Base-by-base conservation (phyloP, 2,113 vertebrate genomes). In the Sinocyclocheilus anophthalmus region DNA sequence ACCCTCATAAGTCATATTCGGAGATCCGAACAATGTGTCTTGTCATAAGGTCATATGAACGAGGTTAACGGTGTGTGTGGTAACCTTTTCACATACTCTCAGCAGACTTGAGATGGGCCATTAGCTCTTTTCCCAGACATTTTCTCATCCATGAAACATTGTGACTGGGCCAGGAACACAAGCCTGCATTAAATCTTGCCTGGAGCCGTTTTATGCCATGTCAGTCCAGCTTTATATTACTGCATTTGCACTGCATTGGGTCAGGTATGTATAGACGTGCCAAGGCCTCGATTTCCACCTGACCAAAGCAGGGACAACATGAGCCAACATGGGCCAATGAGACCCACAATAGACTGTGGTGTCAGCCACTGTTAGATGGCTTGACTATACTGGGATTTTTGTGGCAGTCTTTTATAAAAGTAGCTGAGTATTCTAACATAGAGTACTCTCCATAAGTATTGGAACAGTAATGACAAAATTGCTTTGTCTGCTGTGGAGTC, bases 1-100 rank as follows among this genome's bases (percentile, higher is more conserved):
- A 48, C 37, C 63, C 79, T 50, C 57, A 24, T 81, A 81, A 78
- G 45, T 78, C 57, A 69, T 53, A 16, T 69, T 79, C 20, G 14
- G 48, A 42, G 59, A 69, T 65, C 84, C 33, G 81, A 84, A 48
- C 26, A 81, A 81, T 86, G 42, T 57, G 76, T 85, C 83, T 80
- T 42, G 57, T 78, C 24, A 48, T 83, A 84, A 85, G 86, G 86
- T 89, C 80, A 81, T 57, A 72, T 42, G 82, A 81, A 81, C 3
- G 37, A 81, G 85, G 88, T 67, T 81, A 88, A 81, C 69, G 20
- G 67, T 82, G 80, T 70, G 81, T 82, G 63, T 33, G 65, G 73
- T 85, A 85, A 87, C 85, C 88, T 89, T 89, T 89, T 85, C 57
- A 45, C 65, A 83, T 30, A 57, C 67, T 73, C 85, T 77, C 85